Conservation (phyloP, 2,797 vertebrate genomes). For the Gila robusta region DNA sequence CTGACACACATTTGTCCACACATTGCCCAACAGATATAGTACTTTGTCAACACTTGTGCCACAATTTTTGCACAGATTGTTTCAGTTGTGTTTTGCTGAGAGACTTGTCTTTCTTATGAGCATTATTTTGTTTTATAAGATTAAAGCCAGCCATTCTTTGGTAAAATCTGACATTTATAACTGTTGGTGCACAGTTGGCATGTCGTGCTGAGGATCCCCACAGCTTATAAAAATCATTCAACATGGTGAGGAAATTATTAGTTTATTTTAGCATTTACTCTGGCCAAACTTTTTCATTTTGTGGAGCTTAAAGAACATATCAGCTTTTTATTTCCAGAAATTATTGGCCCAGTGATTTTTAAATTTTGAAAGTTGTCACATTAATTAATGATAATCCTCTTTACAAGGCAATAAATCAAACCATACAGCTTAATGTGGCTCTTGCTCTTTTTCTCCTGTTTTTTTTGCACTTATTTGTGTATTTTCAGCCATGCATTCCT, state of each 20-base stretch:
- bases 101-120: neutral
- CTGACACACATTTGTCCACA: neutral
- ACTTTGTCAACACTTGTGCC: slow-evolving; percentile 1
- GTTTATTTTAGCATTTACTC: slow-evolving; percentile 19
- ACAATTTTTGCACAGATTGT: slow-evolving; percentile 4
- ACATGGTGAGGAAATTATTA: neutral
- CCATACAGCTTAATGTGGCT: neutral
- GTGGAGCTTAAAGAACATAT: neutral
- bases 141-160: slow-evolving; percentile 18
- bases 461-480: slow-evolving; percentile 7
- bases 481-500: slow-evolving; percentile 13
- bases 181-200: neutral
- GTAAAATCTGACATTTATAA: slow-evolving; percentile 23
- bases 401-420: neutral
- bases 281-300: neutral
- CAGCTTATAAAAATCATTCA: slow-evolving; percentile 14
- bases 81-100: slow-evolving; percentile 1
- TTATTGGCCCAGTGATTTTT: neutral
- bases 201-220: slow-evolving; percentile 9
- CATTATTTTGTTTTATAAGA: slow-evolving; percentile 25
- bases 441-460: neutral
- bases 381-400: neutral
- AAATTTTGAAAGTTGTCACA: neutral
- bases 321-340: neutral
- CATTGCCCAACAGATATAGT: neutral